phyloP scores from a whole-genome alignment of 2,888 invertebrate genomes.

The Xestia c-nigrum region DNA sequence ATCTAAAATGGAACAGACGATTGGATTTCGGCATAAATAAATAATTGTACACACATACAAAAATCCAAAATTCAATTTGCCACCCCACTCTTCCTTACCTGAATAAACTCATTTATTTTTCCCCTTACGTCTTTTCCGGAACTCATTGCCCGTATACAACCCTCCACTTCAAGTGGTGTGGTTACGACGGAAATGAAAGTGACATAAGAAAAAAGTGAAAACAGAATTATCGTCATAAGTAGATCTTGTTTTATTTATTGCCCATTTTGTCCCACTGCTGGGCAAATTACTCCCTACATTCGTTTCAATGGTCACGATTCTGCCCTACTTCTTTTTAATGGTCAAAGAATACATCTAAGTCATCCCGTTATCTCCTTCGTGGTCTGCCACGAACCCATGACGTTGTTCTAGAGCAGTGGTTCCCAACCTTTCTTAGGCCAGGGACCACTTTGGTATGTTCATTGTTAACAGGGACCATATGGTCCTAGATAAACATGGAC shows the following conservation, averaged over 20 bases:
- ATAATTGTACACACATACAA: constrained; percentile 27
- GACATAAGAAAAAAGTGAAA: neutral
- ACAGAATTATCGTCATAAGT: too few relatives aligned
- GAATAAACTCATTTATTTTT: constrained; percentile 46
- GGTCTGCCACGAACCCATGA: neutral
- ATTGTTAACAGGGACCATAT: too few relatives aligned
- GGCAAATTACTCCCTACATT: neutral
- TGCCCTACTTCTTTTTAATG: neutral
- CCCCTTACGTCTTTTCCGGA: constrained; percentile 21
- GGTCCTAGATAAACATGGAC: too few relatives aligned
- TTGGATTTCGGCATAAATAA: constrained; percentile 40
- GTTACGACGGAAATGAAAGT: neutral
- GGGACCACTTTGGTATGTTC: too few relatives aligned
- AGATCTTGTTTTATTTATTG: neutral
- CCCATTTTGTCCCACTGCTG: neutral
- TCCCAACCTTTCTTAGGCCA: too few relatives aligned
- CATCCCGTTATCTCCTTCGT: neutral
- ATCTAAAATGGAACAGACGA: constrained; percentile 26
- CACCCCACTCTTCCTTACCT: constrained; percentile 19
- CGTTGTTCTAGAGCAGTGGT: neutral
- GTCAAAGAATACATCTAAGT: neutral
- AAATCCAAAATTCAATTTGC: constrained; percentile 41
- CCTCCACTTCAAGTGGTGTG: neutral
- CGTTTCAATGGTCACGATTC: too few relatives aligned
- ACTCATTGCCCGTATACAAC: constrained; percentile 14